phyloP scores from a whole-genome alignment of 2,797 vertebrate genomes.

The Parauchenoglanis punctatus region DNA sequence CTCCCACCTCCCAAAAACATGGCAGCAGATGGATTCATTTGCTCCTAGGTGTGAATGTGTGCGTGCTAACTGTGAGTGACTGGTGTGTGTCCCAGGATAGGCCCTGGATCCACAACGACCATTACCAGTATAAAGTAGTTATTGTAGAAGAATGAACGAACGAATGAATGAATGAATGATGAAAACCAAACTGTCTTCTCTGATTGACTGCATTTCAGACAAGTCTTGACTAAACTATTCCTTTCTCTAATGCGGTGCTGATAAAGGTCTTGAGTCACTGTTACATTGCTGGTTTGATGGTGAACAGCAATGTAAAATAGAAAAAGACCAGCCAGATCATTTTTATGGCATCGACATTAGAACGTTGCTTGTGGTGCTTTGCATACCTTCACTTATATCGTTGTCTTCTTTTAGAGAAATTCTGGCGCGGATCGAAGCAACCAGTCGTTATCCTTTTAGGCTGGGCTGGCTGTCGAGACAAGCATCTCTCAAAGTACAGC shows the following conservation, averaged over 20 bases:
- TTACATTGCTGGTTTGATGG: not conserved
- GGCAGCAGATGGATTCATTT: not conserved
- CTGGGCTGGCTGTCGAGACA: conserved; percentile 93
- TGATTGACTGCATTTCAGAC: not conserved
- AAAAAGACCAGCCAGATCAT: not conserved
- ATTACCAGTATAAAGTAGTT: not conserved
- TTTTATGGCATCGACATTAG: not conserved
- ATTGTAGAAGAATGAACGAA: not conserved
- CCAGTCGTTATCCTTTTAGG: conserved; percentile 93
- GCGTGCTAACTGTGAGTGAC: not conserved
- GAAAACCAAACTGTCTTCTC: not conserved
- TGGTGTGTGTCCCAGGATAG: not conserved
- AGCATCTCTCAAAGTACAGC: conserved; percentile 92
- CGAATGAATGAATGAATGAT: not conserved
- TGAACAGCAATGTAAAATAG: not conserved
- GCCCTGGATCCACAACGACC: not conserved
- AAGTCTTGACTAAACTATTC: too few species aligned
- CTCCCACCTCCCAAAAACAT: not conserved
- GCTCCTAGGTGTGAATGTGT: not conserved
- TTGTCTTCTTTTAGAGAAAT: conserved; percentile 70
- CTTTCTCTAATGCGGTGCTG: not conserved
- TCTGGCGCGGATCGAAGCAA: conserved; percentile 75
- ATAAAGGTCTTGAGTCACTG: not conserved
- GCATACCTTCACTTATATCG: not conserved
- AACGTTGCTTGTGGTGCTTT: not conserved